A percentile compares a stretch with the other conserved stretches of the same genome.
Evolutionary conservation across 2,888 invertebrate genomes (phyloP).

Genomic region (Xestia rhomboidea): DNA sequence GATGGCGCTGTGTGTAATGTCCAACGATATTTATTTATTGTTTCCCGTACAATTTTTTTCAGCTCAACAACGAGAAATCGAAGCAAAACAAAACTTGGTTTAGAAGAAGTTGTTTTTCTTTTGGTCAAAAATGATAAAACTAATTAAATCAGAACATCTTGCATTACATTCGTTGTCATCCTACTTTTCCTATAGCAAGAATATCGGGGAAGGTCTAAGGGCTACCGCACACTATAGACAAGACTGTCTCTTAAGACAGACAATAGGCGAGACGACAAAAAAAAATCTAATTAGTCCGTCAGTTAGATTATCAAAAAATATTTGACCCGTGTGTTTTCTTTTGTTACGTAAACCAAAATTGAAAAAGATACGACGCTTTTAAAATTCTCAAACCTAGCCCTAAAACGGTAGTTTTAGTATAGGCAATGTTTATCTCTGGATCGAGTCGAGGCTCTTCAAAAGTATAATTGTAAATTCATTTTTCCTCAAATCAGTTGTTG

Average conservation of each 20-base stretch:
- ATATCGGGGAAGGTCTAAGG: background rate
- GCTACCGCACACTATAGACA: too few relatives aligned
- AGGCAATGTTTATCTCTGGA: background rate
- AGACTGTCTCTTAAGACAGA: too few relatives aligned
- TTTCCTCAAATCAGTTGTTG: slow-evolving; percentile 23
- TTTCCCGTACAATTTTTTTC: background rate
- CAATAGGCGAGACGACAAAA: too few relatives aligned
- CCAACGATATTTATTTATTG: background rate
- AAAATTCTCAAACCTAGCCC: too few relatives aligned
- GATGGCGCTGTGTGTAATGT: too few relatives aligned
- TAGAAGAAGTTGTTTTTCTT: background rate
- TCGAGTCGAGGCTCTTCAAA: background rate
- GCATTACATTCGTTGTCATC: background rate
- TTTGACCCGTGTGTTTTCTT: too few relatives aligned
- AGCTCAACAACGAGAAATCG: background rate
- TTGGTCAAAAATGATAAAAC: too few relatives aligned
- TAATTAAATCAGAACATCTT: background rate
- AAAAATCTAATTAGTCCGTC: too few relatives aligned
- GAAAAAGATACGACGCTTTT: too few relatives aligned
- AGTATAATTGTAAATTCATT: slow-evolving; percentile 1
- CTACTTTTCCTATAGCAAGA: background rate
- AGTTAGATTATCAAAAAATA: too few relatives aligned
- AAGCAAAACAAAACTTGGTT: background rate
- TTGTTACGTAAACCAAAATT: too few relatives aligned
- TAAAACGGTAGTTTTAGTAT: background rate